phyloP scores from a whole-genome alignment of 1,140 invertebrate genomes.

The Acromyrmex echinatior region DNA sequence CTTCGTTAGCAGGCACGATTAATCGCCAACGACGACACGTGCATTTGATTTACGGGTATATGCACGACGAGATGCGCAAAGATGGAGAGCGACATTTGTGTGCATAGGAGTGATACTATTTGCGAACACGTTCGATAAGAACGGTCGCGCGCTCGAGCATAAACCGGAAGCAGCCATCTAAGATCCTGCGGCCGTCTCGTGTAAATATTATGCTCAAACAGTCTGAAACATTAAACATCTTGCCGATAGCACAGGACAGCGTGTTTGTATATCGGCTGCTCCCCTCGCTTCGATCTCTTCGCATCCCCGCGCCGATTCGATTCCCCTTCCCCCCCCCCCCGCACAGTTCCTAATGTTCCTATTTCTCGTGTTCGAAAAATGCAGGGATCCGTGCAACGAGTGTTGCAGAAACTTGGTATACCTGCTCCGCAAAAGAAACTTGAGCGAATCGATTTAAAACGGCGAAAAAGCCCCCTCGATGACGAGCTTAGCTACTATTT shows the following conservation, averaged over 20 bases:
- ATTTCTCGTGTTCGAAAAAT: constrained; percentile 50
- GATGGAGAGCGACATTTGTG: constrained; percentile 22
- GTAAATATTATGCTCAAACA: constrained; percentile 83
- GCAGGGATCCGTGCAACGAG: constrained; percentile 48
- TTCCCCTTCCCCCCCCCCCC: not conserved
- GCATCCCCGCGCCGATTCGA: constrained; percentile 15
- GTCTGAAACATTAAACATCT: constrained; percentile 81
- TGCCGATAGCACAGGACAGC: constrained; percentile 70
- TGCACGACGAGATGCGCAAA: not conserved
- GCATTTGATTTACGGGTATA: constrained; percentile 39
- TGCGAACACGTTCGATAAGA: constrained; percentile 68
- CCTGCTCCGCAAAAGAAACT: constrained; percentile 82
- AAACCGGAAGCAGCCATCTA: constrained; percentile 70
- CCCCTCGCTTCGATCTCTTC: constrained; percentile 25
- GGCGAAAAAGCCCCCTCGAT: constrained; percentile 73
- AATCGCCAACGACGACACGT: constrained; percentile 53
- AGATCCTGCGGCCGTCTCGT: constrained; percentile 69
- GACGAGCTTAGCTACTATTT: constrained; percentile 32
- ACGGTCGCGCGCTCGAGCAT: constrained; percentile 40
- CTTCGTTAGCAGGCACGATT: not conserved
- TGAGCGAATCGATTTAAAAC: constrained; percentile 85
- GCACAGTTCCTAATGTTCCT: not conserved
- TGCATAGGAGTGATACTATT: constrained; percentile 63
- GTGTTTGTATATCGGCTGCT: constrained; percentile 73
- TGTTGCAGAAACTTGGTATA: constrained; percentile 70